phyloP scores from a whole-genome alignment of 2,113 vertebrate genomes.

The Uropsilus gracilis region DNA sequence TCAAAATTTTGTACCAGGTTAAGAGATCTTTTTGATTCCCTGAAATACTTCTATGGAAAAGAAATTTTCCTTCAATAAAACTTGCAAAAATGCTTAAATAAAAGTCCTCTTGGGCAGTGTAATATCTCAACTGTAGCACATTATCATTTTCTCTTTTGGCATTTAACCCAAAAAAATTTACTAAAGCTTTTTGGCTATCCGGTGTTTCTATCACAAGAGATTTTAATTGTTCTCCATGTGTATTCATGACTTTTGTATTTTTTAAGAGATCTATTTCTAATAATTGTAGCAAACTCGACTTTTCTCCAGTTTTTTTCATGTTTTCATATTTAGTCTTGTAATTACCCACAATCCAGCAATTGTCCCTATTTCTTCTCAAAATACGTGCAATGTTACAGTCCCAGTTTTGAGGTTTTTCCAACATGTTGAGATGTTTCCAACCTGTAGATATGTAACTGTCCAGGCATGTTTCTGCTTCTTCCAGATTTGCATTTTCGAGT shows the following conservation, averaged over 20 bases:
- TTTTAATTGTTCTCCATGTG: constrained; percentile 33
- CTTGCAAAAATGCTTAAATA: constrained; percentile 50
- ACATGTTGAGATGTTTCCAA: no score
- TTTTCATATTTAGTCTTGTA: background rate
- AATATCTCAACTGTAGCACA: constrained; percentile 12
- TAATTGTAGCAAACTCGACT: background rate
- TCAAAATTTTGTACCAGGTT: background rate
- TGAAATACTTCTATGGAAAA: background rate
- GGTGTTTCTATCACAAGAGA: background rate
- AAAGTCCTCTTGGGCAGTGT: constrained; percentile 38
- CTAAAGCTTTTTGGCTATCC: background rate
- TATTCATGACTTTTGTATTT: background rate
- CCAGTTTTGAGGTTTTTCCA: background rate
- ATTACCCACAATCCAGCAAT: background rate
- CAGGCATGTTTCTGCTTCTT: background rate
- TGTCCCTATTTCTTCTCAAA: constrained; percentile 25
- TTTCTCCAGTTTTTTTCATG: background rate
- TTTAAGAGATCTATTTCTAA: constrained; percentile 39
- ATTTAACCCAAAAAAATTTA: background rate
- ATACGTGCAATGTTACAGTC: background rate
- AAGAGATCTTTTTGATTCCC: background rate
- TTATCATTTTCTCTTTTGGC: constrained; percentile 31
- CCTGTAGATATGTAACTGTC: background rate
- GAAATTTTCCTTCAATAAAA: background rate
- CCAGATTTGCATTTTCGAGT: background rate